Evolutionary conservation across 2,888 invertebrate genomes (phyloP), one percentile per base, ranked within the genome.

Genomic region (Nyleta sp.): DNA sequence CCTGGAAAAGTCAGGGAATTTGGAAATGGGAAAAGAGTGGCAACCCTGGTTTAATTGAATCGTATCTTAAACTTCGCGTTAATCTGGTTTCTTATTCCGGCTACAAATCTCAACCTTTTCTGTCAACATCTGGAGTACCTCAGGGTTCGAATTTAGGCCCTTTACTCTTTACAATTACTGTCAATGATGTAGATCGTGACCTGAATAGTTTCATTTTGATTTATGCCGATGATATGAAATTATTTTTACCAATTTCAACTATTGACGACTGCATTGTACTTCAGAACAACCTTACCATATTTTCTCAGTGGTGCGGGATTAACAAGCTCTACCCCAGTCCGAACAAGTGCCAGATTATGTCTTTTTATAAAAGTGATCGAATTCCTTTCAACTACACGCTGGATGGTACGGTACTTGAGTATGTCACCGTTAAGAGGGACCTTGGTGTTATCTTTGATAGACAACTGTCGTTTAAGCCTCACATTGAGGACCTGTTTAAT

Each of bases 41-140:
- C n/a, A n/a, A 28, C 15, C 7, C 31, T 2, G 3, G 1, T 3
- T 10, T 42, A 2, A 42, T 42, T 17, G 2, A 3, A 3, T 50
- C 31, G 2, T 50, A 50, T 50, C 10, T 50, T 5, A 2, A 11
- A 0, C 1, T 18, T 1, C 2, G 44, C 5, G 4, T 7, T 1
- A 59, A 59, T 42, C 11, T 42, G 7, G 59, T 59, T n/a, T 1
- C 11, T 8, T 59, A 15, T 11, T 10, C 28, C 10, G 59, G 59
- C 4, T 59, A 24, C 18, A 3, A 15, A 0, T 59, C 59, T 2
- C 11, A 13, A 17, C 0, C 0, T 8, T 59, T 15, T 44, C 0
- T 11, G 2, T 10, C 59, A 13, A 24, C 13, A 0, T 42, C 59
- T 2, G 59, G 59, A 4, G 44, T 59, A 10, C 59, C n/a, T n/a